Base-by-base conservation (phyloP, 1,140 invertebrate genomes). In the Andrena cerasifolii region DNA sequence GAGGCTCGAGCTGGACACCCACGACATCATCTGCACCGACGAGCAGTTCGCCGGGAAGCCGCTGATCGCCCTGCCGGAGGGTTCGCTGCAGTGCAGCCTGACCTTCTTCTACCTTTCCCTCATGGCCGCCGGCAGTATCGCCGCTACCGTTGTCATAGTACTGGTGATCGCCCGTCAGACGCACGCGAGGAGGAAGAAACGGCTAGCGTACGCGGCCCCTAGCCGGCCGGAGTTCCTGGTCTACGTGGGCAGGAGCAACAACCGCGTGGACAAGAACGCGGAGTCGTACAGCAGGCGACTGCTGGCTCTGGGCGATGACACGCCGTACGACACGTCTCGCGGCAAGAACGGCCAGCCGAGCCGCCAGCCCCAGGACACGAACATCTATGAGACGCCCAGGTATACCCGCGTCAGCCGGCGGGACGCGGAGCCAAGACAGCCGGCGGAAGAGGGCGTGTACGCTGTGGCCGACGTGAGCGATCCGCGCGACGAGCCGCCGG, bases 141-240 rank as follows among this genome's bases (percentile, higher is more conserved):
- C 79, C 7, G 90, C 89, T 0, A 91, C 90, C 0, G 90, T 87
- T 2, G 82, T 84, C 7, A 89, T 93, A 14, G 79, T 92, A 33
- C 82, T 80, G 0, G 54, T 92, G 24, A 89, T 92, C 59, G 90
- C 86, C 0, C 89, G 89, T 58, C 43, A 92, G 3, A 91, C 90
- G 0, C 74, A 88, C 0, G 73, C 85, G 0, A 90, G 89, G 51
- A 84, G 90, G 74, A 88, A 88, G 83, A 92, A 92, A 72, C 81
- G 89, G 0, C 82, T 89, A 14, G 78, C 89, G 0, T 92, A 91
- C 75, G 71, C 89, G 4, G 85, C 90, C 0, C 89, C 90, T 0
- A 91, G 88, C n/a, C 82, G 91, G 2, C 91, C 91, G 0, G 91
- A 93, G 33, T 83, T 93, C 1, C 84, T 92, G 24, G 91, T 93